Base-by-base conservation (phyloP, 2,113 vertebrate species). In the Notiomystis cincta region DNA sequence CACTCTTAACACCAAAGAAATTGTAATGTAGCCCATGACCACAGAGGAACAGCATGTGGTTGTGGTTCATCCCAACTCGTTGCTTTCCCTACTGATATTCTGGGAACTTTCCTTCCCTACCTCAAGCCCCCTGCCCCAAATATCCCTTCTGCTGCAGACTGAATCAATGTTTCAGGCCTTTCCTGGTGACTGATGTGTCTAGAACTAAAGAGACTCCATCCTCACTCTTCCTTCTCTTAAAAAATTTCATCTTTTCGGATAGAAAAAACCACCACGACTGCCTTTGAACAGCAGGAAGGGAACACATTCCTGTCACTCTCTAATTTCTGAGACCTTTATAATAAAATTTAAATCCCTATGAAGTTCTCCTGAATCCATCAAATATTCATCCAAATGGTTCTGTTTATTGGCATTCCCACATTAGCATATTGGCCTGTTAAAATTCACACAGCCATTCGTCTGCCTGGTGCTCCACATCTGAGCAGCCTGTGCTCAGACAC, bases 331-430 rank as follows among this genome's bases (percentile, higher is more conserved):
- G 66, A 37, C 15, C 28, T 60, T 58, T 87, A 4, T 13, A 92
- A 69, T 56, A 31, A 88, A 85, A 67, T 38, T 82, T 37, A 91
- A 97, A 89, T 62, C n/a, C 66, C 90, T 17, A 11, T 54, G 47
- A 96, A 81, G 69, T 61, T 77, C 64, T 86, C 48, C 78, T 35
- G 73, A 78, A 91, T 69, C 56, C 70, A 78, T 90, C 81, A 93
- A 89, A 95, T 53, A 70, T 75, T 89, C 58, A 72, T 69, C 44
- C 6, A 4, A 61, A 60, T n/a, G 33, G 16, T 62, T 92, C 21
- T 96, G 91, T 86, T 94, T 92, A 69, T 71, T 95, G 89, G 86
- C 80, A 51, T 57, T 37, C 77, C 38, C 90, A 48, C 69, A 57
- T 95, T 80, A 89, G 76, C 86, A 89, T 37, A 16, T 30, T 37